Base-by-base conservation (phyloP, 2,113 vertebrate species). In the Daubentonia madagascariensis region DNA sequence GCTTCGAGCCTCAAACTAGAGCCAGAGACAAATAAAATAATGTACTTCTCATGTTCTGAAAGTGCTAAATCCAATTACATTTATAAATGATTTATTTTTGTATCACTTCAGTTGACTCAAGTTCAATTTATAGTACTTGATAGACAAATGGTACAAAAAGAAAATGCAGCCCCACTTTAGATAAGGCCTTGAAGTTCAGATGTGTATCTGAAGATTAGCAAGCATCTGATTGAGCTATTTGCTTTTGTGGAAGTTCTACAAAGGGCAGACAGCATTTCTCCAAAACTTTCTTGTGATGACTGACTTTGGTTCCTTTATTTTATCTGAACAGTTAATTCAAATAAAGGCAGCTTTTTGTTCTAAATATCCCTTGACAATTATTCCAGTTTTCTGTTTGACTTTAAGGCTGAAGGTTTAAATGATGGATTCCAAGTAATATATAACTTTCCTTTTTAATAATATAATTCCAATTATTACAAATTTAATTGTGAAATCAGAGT, bases 51-150 rank as follows among this genome's bases (percentile, higher is more conserved):
- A 52, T 83, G 20, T 86, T 86, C 83, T 54, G 13, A 97, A 40
- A 80, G 30, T 65, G 35, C 32, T 70, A 83, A 68, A 91, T 94
- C 80, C 61, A 88, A 91, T 65, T 92, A 50, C 54, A 65, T 73
- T 79, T 83, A 68, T 50, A 93, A 91, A 61, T 59, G 4, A 93
- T 57, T 91, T 92, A 78, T 76, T 94, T 89, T 75, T 89, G 18
- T 84, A 88, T 91, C 86, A 93, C 78, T 87, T 96, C 79, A 87
- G 6, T 89, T 96, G 65, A 80, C 78, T 93, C 37, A 89, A 50
- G 72, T 91, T 97, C 85, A 95, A 59, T 87, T 89, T 88, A 45
- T 86, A 83, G 50, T 84, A 94, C 73, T 78, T 89, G 43, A 73
- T 23, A 96, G 40, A 94, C 43, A 90, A 86, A 89, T 84, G 20